Evolutionary conservation across 1,140 invertebrate species (phyloP).

Genomic region (Sycophaga agraensis): DNA sequence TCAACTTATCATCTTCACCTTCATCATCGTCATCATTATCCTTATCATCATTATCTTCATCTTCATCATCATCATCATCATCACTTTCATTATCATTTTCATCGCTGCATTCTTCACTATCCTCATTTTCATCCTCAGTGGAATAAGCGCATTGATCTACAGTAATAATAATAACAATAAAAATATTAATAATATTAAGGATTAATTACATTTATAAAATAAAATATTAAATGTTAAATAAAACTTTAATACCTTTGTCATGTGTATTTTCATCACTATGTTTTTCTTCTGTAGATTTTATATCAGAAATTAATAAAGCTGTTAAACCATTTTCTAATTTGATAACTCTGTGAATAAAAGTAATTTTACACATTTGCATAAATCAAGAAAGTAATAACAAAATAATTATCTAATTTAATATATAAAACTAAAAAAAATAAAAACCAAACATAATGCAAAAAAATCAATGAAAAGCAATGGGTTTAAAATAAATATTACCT

Average conservation of each 20-base stretch:
- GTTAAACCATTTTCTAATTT: slow-evolving; percentile 68
- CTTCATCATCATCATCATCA: slow-evolving; percentile 42
- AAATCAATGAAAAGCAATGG: too few species aligned
- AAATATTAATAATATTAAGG: background rate
- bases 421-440: background rate
- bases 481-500: slow-evolving; percentile 41
- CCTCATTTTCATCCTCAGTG: slow-evolving; percentile 31
- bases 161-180: too few species aligned
- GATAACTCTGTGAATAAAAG: slow-evolving; percentile 63
- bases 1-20: slow-evolving; percentile 6
- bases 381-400: slow-evolving; percentile 15
- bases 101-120: slow-evolving; percentile 31
- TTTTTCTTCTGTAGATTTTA: slow-evolving; percentile 26
- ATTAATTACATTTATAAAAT: background rate
- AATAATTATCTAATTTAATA: background rate
- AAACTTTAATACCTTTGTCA: background rate
- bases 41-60: slow-evolving; percentile 35
- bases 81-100: slow-evolving; percentile 40
- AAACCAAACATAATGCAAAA: too few species aligned
- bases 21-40: slow-evolving; percentile 37
- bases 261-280: slow-evolving; percentile 9
- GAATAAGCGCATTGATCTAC: too few species aligned
- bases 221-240: background rate
- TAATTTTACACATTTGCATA: slow-evolving; percentile 3
- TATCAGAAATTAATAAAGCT: slow-evolving; percentile 69